These are phyloP conservation scores for Torymus texanus DNA, from an alignment of 2,888 invertebrate species.

Conservation along the genomic window DNA sequence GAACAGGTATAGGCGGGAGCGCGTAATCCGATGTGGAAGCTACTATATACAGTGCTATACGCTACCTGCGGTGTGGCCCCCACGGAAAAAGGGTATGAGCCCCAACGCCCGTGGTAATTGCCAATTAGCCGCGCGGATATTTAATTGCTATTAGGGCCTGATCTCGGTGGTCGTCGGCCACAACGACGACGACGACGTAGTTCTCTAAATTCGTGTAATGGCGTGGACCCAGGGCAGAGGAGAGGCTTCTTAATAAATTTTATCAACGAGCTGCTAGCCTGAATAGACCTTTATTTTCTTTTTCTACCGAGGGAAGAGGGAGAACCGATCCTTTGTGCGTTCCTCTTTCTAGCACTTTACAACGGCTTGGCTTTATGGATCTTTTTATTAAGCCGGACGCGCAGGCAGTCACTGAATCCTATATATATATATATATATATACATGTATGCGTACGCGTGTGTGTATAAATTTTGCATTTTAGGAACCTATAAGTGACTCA, in stretches of 20 bases:
- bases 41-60: background rate
- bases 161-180: constrained; percentile 30
- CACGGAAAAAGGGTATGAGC: constrained; percentile 61
- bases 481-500: constrained; percentile 56
- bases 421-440: too few species aligned
- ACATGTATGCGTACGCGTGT: background rate
- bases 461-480: constrained; percentile 50
- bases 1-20: too few species aligned
- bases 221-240: constrained; percentile 17
- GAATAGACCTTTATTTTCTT: constrained; percentile 49
- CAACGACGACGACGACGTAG: too few species aligned
- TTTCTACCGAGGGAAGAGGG: constrained; percentile 15
- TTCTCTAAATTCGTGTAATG: constrained; percentile 40
- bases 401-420: too few species aligned
- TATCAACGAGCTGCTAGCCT: constrained; percentile 54
- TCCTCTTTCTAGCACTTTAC: constrained; percentile 54
- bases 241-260: constrained; percentile 70
- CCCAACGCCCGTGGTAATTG: constrained; percentile 72
- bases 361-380: constrained; percentile 44
- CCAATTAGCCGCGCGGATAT: constrained; percentile 74
- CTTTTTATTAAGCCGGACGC: constrained; percentile 46
- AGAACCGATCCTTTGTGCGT: constrained; percentile 31
- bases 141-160: constrained; percentile 71
- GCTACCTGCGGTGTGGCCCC: constrained; percentile 60
- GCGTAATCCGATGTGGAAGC: too few species aligned